These are phyloP conservation scores for Prolemur simus DNA, from an alignment of 2,113 vertebrate genomes.

Conservation along the genomic window DNA sequence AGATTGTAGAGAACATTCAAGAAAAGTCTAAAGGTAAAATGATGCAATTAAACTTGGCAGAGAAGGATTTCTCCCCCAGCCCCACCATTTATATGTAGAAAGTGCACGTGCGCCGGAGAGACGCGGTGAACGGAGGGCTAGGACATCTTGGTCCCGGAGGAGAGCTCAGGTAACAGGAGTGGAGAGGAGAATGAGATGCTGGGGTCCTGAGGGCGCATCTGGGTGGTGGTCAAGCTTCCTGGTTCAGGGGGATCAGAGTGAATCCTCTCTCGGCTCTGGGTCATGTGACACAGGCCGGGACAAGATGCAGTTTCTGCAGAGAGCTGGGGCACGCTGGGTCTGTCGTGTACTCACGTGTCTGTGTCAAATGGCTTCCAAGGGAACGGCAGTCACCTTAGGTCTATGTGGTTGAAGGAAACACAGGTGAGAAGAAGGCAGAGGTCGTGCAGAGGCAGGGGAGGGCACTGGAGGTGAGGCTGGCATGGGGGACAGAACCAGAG, in stretches of 20 bases:
- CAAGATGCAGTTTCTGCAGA: neutral
- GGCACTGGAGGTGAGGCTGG: too few species aligned
- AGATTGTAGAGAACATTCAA: neutral
- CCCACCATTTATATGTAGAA: neutral
- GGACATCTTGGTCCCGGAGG: neutral
- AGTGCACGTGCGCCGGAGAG: neutral
- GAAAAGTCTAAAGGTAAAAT: neutral
- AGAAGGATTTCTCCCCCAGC: neutral
- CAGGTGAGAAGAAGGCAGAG: neutral
- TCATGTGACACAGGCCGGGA: neutral
- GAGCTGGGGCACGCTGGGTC: neutral
- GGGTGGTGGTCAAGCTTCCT: neutral
- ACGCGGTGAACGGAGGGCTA: fast-evolving
- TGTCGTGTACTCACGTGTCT: neutral
- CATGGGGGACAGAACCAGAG: neutral
- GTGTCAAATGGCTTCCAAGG: neutral
- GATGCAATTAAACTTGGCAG: neutral
- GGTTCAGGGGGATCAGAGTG: neutral
- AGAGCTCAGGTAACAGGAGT: neutral
- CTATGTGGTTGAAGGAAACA: neutral
- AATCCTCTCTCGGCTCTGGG: neutral
- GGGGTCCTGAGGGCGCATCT: neutral
- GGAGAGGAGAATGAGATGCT: neutral
- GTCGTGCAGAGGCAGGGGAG: neutral
- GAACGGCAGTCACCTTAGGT: neutral